Evolutionary conservation across 2,888 invertebrate genomes (phyloP), one percentile per base, ranked within the genome.

Genomic region (Tachina fera): DNA sequence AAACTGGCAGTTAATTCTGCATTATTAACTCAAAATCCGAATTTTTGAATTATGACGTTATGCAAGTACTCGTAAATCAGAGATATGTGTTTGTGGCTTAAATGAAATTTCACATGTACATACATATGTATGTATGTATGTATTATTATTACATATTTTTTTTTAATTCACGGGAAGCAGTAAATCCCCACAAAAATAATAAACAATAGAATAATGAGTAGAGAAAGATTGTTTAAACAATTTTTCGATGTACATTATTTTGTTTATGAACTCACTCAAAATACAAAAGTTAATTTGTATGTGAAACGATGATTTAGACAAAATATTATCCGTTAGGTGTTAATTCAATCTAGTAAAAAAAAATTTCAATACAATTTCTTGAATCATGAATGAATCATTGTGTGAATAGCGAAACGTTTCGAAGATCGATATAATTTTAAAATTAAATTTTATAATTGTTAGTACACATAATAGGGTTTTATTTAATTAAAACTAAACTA

Each of bases 321-420:
- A 86, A 80, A 77, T 80, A 79, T 77, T 83, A 75, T 79, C 14
- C 39, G 22, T 1, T 56, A 74, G 61, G 80, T 86, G 80, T 63
- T 84, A 81, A 80, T 51, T 72, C 77, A 83, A 81, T 77, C 70
- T 31, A 78, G 65, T 49, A 51, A 11, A 39, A 76, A 70, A 67
- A 43, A 79, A 47, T 11, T 41, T 6, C 5, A 31, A 1, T n/a
- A 49, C 39, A 80, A 75, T 75, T 81, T 53, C 58, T 65, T 51
- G 56, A 86, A 60, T n/a, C n/a, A 53, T 65, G 72, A 60, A 45
- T 72, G 41, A 81, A 19, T 81, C 65, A 80, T 77, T 67, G 6
- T 6, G 13, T 14, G 31, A 72, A 72, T 67, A 60, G 19, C 58
- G n/a, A 14, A 56, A 47, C 47, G 11, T 13, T 43, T 58, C 9